These are phyloP conservation scores for Melopsittacus undulatus DNA, from an alignment of 2,797 vertebrate genomes.

Conservation along the genomic window DNA sequence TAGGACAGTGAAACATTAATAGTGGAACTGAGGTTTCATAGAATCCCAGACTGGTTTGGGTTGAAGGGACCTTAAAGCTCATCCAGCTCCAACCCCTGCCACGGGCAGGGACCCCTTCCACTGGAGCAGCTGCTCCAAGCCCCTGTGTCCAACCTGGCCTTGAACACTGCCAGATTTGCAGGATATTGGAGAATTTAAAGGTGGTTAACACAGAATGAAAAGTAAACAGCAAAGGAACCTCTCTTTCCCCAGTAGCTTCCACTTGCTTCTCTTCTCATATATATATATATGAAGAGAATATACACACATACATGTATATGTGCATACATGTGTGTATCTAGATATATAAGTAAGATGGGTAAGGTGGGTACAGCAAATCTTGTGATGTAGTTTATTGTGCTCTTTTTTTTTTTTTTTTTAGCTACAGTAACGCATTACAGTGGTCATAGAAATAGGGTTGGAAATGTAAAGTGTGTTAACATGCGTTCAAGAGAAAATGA, in stretches of 20 bases:
- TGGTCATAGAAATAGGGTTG: not conserved
- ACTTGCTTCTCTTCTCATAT: not conserved
- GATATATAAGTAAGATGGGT: not conserved
- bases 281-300: not conserved
- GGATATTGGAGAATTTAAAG: not conserved
- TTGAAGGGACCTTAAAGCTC: not conserved
- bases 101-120: not conserved
- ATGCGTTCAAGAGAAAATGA: not conserved
- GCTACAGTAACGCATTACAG: not conserved
- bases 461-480: not conserved
- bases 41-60: not conserved
- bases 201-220: not conserved
- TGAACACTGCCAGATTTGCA: not conserved
- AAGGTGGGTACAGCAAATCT: not conserved
- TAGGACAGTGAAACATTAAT: not conserved
- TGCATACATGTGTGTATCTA: fast-evolving
- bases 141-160: not conserved
- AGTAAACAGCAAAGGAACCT: not conserved
- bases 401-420: not conserved
- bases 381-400: not conserved
- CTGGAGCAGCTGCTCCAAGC: not conserved
- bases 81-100: not conserved
- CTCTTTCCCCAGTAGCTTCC: not conserved
- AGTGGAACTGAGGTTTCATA: not conserved
- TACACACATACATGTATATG: not conserved